phyloP scores from a whole-genome alignment of 2,113 vertebrate genomes.

The Anhinga anhinga region DNA sequence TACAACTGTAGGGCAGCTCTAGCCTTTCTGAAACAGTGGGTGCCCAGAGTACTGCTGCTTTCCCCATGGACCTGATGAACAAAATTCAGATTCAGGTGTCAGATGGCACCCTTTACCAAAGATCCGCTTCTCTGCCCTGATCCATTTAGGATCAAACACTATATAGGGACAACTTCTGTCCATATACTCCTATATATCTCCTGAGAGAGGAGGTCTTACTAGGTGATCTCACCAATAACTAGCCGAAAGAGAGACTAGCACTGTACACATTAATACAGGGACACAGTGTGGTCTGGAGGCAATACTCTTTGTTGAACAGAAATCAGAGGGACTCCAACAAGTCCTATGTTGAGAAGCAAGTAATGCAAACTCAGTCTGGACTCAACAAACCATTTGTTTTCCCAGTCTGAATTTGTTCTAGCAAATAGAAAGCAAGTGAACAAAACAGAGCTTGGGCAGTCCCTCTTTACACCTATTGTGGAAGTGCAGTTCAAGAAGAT shows the following conservation, averaged over 20 bases:
- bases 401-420: background rate
- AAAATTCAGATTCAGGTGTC: background rate
- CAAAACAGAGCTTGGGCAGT: background rate
- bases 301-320: background rate
- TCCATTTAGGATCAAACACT: background rate
- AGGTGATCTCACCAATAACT: background rate
- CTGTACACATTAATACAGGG: background rate
- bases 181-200: background rate
- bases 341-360: background rate
- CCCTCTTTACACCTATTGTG: background rate
- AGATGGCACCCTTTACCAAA: background rate
- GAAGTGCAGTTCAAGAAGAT: background rate
- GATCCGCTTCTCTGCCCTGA: background rate
- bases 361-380: background rate
- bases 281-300: background rate
- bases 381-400: background rate
- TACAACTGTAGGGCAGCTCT: background rate
- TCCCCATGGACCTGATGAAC: background rate
- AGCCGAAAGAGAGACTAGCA: background rate
- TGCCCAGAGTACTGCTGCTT: background rate
- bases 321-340: background rate
- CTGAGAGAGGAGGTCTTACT: background rate
- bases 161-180: background rate
- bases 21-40: background rate
- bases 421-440: background rate